Base-by-base conservation (phyloP, 2,113 vertebrate species). In the Catharus minimus region DNA sequence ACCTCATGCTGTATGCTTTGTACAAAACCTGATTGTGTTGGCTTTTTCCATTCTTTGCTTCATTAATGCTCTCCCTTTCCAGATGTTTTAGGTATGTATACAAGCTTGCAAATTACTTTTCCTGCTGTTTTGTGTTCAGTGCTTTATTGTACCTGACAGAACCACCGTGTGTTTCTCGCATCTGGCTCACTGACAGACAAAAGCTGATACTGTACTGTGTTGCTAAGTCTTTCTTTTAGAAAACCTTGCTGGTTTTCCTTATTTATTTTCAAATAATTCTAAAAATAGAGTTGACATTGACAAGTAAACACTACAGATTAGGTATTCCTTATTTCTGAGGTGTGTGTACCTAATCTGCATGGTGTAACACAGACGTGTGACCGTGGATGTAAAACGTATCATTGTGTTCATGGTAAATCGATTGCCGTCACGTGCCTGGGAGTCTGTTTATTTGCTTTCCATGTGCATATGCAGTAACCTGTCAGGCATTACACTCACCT, bases 31-130 rank as follows among this genome's bases (percentile, higher is more conserved):
- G 96, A 97, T 94, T 95, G 89, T 97, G 88, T 96, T 96, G 96
- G 96, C 97, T 97, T 97, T 98, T 92, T 98, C 96, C 97, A 95
- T 98, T 98, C 94, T 98, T 96, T 97, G 97, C 97, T 97, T 95
- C 96, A 97, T 96, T 97, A 97, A 97, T 95, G 96, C 96, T 93
- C 96, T 97, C 97, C 97, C 76, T 94, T 96, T 97, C 95, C 98
- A 99, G 98, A 99, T 97, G 97, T 97, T 96, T 98, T 98, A 84
- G 98, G 98, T 99, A 99, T 90, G 98, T 98, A 98, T 96, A 93
- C 84, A 92, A 86, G 94, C 94, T 95, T 95, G 95, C 92, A 90
- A 96, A 91, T 94, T 91, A 89, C 86, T 95, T 94, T 94, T 89
- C 68, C 90, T 94, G 85, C 80, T 93, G 83, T 96, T 74, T 93